Conservation (phyloP, 2,797 vertebrate species). For the Salarias fasciatus region DNA sequence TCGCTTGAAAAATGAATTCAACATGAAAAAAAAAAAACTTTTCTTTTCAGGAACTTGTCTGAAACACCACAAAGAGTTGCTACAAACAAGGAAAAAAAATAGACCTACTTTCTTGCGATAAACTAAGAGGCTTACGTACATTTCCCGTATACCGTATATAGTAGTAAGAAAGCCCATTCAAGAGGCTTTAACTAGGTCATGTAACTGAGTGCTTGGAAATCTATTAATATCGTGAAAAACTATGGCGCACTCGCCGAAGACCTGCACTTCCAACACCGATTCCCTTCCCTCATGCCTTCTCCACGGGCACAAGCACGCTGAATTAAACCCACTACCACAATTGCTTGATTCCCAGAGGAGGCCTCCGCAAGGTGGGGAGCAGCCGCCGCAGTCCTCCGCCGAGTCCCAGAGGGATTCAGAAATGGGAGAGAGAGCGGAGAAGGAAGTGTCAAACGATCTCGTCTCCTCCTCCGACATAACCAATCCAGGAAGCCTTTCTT, state of each 20-base stretch:
- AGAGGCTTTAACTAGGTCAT: conserved; percentile 70
- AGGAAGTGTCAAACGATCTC: conserved; percentile 62
- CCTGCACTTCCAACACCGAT: conserved; percentile 34
- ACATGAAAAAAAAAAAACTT: too few relatives aligned
- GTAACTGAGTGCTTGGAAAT: conserved; percentile 51
- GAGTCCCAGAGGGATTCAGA: conserved; percentile 43
- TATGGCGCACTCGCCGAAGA: conserved; percentile 38
- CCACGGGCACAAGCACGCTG: conserved; percentile 39
- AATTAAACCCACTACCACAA: conserved; percentile 44
- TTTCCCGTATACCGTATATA: conserved; percentile 8
- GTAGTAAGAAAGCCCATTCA: conserved; percentile 51
- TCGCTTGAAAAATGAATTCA: too few relatives aligned
- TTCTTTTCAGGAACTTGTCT: too few relatives aligned
- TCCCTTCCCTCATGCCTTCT: conserved; percentile 48
- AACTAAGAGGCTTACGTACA: conserved; percentile 16
- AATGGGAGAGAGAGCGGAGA: conserved; percentile 31
- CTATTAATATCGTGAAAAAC: conserved; percentile 72
- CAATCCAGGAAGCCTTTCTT: conserved; percentile 56
- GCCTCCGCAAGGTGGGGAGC: conserved; percentile 35
- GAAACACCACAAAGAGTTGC: not conserved
- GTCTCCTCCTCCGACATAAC: conserved; percentile 48
- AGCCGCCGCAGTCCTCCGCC: conserved; percentile 14
- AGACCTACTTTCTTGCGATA: conserved; percentile 21
- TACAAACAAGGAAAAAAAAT: conserved; percentile 9
- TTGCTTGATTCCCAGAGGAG: conserved; percentile 40